Evolutionary conservation across 2,113 vertebrate species (phyloP).

Genomic region (Chamaea fasciata): DNA sequence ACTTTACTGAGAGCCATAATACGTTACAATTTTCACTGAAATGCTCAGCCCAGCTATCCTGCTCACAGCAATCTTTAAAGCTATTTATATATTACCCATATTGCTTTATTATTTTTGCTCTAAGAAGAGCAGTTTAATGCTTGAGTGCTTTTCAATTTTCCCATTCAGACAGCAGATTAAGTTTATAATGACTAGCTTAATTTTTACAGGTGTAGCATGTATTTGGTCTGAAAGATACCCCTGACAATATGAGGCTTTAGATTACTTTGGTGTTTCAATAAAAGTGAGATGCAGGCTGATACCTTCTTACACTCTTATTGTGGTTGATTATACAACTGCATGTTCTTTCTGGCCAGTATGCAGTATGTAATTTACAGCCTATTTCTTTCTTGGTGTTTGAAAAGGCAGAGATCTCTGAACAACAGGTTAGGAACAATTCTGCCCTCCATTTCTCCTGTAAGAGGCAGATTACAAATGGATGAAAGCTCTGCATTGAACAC

Average conservation of each 20-base stretch:
- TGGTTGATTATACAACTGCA: background rate
- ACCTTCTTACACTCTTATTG: background rate
- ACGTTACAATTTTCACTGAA: background rate
- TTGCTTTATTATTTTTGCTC: conserved; percentile 49
- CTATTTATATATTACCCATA: conserved; percentile 12
- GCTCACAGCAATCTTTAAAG: conserved; percentile 1
- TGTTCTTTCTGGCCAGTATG: background rate
- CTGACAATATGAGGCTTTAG: background rate
- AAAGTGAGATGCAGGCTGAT: background rate
- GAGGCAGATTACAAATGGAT: background rate
- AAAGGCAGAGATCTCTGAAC: background rate
- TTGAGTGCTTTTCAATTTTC: conserved; percentile 60
- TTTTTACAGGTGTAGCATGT: conserved; percentile 27
- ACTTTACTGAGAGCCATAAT: background rate
- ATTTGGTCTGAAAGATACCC: conserved; percentile 1
- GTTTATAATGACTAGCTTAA: conserved; percentile 44
- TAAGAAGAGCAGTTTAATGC: conserved; percentile 45
- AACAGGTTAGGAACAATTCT: background rate
- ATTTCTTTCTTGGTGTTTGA: background rate
- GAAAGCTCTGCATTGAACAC: background rate
- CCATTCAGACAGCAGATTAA: conserved; percentile 28
- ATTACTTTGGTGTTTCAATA: background rate
- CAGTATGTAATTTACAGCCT: background rate
- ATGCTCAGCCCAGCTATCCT: background rate
- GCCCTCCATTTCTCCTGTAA: background rate